Conservation (phyloP, 2,888 invertebrate genomes). For the Callosobruchus maculatus region DNA sequence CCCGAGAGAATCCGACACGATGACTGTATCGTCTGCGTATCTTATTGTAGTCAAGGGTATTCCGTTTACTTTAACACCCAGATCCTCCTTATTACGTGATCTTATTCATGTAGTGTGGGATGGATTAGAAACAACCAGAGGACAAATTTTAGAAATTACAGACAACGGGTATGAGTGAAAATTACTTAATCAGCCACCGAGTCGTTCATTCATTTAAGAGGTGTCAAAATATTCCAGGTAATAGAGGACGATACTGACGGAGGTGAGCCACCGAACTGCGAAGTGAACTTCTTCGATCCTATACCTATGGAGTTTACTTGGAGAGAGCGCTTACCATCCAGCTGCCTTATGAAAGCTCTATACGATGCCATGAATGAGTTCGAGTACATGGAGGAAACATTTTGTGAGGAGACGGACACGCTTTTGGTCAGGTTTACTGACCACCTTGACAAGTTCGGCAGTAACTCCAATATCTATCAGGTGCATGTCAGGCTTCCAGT, state of each 20-base stretch:
- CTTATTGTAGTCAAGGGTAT: no score
- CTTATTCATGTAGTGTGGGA: no score
- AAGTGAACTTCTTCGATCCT: slow-evolving; percentile 4
- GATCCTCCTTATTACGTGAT: no score
- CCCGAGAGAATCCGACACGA: no score
- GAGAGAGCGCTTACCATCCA: slow-evolving; percentile 29
- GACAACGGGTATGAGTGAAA: no score
- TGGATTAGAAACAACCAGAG: no score
- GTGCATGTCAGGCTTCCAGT: slow-evolving; percentile 29
- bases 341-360: slow-evolving; percentile 29
- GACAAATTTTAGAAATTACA: no score
- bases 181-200: no score
- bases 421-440: slow-evolving; percentile 29
- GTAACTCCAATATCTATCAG: slow-evolving; percentile 26
- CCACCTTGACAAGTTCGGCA: slow-evolving; percentile 31
- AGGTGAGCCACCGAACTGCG: background rate
- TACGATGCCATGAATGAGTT: slow-evolving; percentile 24
- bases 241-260: background rate
- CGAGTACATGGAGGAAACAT: slow-evolving; percentile 22
- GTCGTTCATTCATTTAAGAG: no score
- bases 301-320: slow-evolving; percentile 24
- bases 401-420: slow-evolving; percentile 30
- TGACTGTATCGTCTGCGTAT: no score
- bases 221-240: background rate
- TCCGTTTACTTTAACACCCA: no score